Conservation (phyloP, 1,140 invertebrate species). For the Archivesica marissinica region DNA sequence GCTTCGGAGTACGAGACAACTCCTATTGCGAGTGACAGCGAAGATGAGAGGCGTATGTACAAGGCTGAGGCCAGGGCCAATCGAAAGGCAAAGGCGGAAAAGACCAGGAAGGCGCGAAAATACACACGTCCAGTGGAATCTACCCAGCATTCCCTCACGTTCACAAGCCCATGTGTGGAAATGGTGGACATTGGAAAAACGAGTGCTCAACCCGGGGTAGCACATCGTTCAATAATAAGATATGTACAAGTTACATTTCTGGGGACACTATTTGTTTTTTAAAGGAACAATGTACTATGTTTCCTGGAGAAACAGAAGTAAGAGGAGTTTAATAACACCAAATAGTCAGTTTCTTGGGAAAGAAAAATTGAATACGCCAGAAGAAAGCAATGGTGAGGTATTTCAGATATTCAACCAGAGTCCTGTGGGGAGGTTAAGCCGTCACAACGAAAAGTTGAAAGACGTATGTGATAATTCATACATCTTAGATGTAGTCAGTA, state of each 20-base stretch:
- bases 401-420: neutral
- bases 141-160: no score
- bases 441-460: neutral
- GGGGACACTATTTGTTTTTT: neutral
- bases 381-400: no score
- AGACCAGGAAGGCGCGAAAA: neutral
- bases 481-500: neutral
- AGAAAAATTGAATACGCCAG: no score
- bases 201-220: neutral
- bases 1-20: neutral
- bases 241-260: neutral
- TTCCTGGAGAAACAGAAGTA: no score
- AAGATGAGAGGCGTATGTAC: neutral
- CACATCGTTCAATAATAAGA: neutral
- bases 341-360: no score
- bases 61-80: neutral
- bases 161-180: neutral
- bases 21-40: neutral
- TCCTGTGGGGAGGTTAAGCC: neutral
- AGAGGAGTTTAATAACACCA: no score
- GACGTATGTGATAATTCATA: neutral
- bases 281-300: no score
- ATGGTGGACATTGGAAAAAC: neutral
- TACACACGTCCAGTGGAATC: no score
- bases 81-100: neutral